phyloP scores from a whole-genome alignment of 2,797 vertebrate genomes.

The Pitangus sulphuratus region DNA sequence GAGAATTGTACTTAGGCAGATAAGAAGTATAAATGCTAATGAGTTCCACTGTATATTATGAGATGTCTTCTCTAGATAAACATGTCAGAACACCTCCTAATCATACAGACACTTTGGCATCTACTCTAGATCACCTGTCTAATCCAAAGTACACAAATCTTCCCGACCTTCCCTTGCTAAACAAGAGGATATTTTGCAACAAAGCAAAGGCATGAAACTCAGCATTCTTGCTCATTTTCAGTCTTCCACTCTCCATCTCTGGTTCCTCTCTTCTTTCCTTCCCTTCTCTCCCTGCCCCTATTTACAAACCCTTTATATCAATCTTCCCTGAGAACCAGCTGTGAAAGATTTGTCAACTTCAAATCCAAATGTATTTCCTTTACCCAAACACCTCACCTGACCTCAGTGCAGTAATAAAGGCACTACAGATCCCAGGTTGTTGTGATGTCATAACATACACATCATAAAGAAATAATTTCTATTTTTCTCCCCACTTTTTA shows the following conservation, averaged over 20 bases:
- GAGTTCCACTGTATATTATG: slow-evolving; percentile 55
- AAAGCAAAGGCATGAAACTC: not conserved
- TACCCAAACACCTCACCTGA: not conserved
- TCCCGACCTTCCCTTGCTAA: not conserved
- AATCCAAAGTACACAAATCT: slow-evolving; percentile 61
- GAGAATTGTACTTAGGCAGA: slow-evolving; percentile 61
- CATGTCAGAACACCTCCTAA: slow-evolving; percentile 65
- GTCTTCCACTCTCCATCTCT: not conserved
- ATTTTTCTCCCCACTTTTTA: not conserved
- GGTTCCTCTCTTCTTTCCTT: not conserved
- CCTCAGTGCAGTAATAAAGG: not conserved
- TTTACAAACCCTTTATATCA: not conserved
- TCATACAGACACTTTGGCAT: slow-evolving; percentile 60
- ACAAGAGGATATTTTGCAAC: slow-evolving; percentile 31
- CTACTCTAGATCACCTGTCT: slow-evolving; percentile 34
- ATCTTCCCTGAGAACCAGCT: not conserved
- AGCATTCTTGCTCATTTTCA: slow-evolving; percentile 14
- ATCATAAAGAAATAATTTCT: not conserved
- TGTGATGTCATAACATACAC: not conserved
- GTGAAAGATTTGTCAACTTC: not conserved
- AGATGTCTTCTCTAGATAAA: slow-evolving; percentile 74
- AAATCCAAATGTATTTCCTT: not conserved
- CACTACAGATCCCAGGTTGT: not conserved
- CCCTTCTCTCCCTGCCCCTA: not conserved
- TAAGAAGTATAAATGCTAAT: slow-evolving; percentile 74